Evolutionary conservation across 2,888 invertebrate genomes (phyloP).

Genomic region (Pheosia tremula): DNA sequence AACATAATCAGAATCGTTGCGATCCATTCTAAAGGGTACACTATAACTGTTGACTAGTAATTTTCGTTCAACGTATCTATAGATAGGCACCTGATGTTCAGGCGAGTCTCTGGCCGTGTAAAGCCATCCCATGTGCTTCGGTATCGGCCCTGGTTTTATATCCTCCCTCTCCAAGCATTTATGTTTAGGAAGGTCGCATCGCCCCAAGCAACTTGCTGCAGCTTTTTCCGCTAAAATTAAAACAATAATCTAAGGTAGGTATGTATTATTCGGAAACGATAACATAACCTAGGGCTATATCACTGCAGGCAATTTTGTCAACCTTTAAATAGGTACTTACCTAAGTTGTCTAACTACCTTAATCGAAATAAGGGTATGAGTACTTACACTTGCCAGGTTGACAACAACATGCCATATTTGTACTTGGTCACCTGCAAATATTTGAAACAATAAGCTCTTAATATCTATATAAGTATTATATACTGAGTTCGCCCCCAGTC

Average conservation of each 20-base stretch:
- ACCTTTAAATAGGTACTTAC: too few relatives aligned
- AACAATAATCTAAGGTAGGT: not conserved
- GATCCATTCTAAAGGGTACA: too few relatives aligned
- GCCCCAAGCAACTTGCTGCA: constrained; percentile 68
- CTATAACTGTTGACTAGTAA: not conserved
- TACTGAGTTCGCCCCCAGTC: too few relatives aligned
- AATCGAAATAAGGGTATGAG: not conserved
- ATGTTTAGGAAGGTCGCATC: constrained; percentile 74
- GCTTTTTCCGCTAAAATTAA: constrained; percentile 56
- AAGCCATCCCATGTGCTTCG: constrained; percentile 76
- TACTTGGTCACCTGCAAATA: constrained; percentile 36
- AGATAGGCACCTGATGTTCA: constrained; percentile 64
- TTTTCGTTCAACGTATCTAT: not conserved
- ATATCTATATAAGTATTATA: too few relatives aligned
- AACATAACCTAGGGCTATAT: too few relatives aligned
- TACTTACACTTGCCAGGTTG: constrained; percentile 55
- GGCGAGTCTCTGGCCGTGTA: constrained; percentile 74
- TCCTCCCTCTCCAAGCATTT: constrained; percentile 65
- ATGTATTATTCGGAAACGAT: not conserved
- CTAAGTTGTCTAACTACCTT: not conserved
- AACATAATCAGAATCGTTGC: not conserved
- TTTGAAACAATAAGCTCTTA: constrained; percentile 1
- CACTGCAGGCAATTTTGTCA: too few relatives aligned
- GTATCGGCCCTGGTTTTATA: constrained; percentile 68
- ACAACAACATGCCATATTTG: constrained; percentile 68